phyloP scores from a whole-genome alignment of 2,888 invertebrate species.

The Stenolophus ochropezus region DNA sequence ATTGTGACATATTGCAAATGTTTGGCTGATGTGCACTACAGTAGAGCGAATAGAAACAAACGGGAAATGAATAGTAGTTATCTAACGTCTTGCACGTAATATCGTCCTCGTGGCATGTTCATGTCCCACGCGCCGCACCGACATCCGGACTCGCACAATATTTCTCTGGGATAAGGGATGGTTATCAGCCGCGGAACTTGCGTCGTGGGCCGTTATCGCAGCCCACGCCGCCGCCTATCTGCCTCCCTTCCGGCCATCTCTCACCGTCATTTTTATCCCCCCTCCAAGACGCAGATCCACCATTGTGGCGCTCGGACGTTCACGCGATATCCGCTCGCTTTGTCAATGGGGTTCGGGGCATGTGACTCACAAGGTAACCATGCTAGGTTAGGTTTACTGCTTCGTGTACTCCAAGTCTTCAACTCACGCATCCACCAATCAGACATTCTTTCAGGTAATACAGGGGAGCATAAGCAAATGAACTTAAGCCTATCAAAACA shows the following conservation, averaged over 20 bases:
- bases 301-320: conserved; percentile 41
- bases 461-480: too few species aligned
- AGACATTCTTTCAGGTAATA: too few species aligned
- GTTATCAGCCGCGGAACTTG: conserved; percentile 61
- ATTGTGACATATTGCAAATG: too few species aligned
- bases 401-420: too few species aligned
- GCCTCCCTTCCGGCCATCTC: conserved; percentile 70
- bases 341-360: conserved; percentile 49
- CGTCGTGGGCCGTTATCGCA: conserved; percentile 66
- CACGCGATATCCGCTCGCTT: conserved; percentile 57
- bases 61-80: neutral
- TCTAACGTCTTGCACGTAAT: conserved; percentile 59
- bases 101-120: conserved; percentile 65
- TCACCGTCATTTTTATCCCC: conserved; percentile 67
- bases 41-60: too few species aligned
- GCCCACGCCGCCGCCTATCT: conserved; percentile 69
- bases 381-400: too few species aligned
- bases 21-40: too few species aligned
- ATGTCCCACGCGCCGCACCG: conserved; percentile 67
- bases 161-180: conserved; percentile 69
- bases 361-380: conserved; percentile 49
- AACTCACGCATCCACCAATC: too few species aligned
- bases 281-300: neutral
- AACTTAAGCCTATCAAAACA: too few species aligned
- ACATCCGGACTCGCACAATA: conserved; percentile 70